These are phyloP conservation scores for Chloropsis hardwickii DNA, from an alignment of 2,113 vertebrate genomes.

Conservation along the genomic window DNA sequence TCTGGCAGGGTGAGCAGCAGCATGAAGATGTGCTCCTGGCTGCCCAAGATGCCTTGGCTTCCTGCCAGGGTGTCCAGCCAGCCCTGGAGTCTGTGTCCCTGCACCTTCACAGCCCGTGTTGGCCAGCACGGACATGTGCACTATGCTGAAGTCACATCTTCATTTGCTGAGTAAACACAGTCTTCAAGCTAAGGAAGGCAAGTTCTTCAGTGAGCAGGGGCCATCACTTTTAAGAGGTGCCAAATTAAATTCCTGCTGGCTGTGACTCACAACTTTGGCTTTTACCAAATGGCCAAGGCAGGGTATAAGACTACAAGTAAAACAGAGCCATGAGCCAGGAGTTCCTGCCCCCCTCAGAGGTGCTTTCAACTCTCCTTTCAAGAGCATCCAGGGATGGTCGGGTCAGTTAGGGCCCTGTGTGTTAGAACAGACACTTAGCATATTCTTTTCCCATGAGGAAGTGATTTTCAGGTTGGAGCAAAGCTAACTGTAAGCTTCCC, in stretches of 20 bases:
- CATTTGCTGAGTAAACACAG: background rate
- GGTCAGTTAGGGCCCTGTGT: background rate
- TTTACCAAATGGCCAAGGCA: background rate
- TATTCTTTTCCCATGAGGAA: background rate
- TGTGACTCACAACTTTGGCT: background rate
- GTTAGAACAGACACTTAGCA: background rate
- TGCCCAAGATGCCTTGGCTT: background rate
- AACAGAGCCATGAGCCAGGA: background rate
- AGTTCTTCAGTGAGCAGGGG: background rate
- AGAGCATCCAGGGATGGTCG: background rate
- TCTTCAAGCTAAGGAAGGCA: fast-evolving
- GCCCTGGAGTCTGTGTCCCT: background rate
- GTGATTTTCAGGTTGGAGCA: background rate
- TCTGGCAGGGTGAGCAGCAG: background rate
- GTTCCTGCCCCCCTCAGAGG: background rate
- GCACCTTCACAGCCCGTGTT: background rate
- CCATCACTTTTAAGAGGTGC: background rate
- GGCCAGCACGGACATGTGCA: background rate
- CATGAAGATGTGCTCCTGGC: background rate
- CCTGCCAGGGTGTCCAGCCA: background rate
- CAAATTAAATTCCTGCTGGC: background rate
- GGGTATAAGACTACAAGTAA: background rate
- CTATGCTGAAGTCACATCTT: background rate
- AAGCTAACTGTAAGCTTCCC: background rate
- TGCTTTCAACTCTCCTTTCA: background rate